Evolutionary conservation across 2,113 vertebrate genomes (phyloP), one percentile per base, ranked within the genome.

Genomic region (Miniopterus natalensis): DNA sequence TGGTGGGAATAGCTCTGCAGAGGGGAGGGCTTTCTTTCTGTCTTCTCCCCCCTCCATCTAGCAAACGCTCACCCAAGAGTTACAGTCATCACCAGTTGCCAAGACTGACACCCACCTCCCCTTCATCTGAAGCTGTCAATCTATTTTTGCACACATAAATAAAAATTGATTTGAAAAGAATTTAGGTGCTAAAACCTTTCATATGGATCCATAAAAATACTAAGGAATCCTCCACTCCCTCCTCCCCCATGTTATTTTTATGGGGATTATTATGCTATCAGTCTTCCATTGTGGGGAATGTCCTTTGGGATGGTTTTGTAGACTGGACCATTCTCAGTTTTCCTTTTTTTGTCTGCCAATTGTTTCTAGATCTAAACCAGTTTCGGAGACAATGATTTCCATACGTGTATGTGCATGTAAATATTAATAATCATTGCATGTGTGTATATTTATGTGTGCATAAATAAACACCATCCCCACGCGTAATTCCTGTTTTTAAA

Each of bases 331-430:
- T 94, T 97, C 79, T 93, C 80, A 75, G 27, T 21, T 96, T 98
- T 97, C 78, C 92, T 74, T 97, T 75, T 74, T 97, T 97, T 98
- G 88, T 95, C 96, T 98, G 97, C 95, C 97, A 97, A n/a, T 97
- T 96, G 23, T 98, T 98, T 98, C 88, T 97, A 97, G 90, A 98
- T 96, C 25, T 12, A 97, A 98, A 95, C 57, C 7, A 92, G 93
- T 98, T 98, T 91, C 13, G 1, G 92, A 96, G 86, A 92, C 81
- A 90, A 98, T 98, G 96, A 94, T 87, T 98, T 97, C 92, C 96
- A 97, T 95, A 98, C 95, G n/a, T 74, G 92, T 74, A 84, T 90
- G 92, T 88, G 42, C 92, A 91, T 96, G 87, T 94, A 97, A 95
- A 96, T 96, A 97, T 96, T 97, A 97, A 96, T 97, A 95, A 96